Conservation (phyloP, 53 echinoderm and acorn worm species). For the Mesocentrotus franciscanus region DNA sequence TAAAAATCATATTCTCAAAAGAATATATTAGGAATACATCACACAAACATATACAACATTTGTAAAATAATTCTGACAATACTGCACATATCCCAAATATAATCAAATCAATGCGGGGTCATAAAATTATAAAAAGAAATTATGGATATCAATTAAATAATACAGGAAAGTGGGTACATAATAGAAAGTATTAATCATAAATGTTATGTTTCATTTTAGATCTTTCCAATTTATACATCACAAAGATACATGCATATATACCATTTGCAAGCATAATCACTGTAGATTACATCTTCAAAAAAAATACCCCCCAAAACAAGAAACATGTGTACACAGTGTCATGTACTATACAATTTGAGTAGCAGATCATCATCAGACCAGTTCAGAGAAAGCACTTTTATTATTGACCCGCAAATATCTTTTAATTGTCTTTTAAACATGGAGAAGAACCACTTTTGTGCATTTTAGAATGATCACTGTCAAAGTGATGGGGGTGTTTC, state of each 20-base stretch:
- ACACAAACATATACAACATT: slow-evolving; percentile 12
- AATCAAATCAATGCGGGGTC: neutral
- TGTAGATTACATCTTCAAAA: neutral
- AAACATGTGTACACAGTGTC: too few relatives aligned
- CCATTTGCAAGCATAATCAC: neutral
- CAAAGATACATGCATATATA: neutral
- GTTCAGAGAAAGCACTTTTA: too few relatives aligned
- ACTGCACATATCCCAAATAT: slow-evolving; percentile 15
- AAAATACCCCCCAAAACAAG: too few relatives aligned
- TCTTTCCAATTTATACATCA: too few relatives aligned
- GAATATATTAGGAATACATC: neutral
- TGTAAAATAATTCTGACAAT: neutral
- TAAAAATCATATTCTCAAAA: neutral
- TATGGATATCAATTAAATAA: neutral
- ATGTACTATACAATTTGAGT: too few relatives aligned
- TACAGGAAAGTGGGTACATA: neutral
- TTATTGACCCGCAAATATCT: too few relatives aligned
- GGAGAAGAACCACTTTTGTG: too few relatives aligned
- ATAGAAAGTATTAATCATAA: neutral
- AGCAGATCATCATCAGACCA: too few relatives aligned
- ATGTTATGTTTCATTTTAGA: neutral
- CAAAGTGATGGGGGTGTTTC: too few relatives aligned
- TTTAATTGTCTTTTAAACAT: too few relatives aligned
- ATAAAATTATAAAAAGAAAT: neutral
- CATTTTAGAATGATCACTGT: too few relatives aligned